phyloP scores from a whole-genome alignment of 2,888 invertebrate genomes.

The Balanococcus diminutus region DNA sequence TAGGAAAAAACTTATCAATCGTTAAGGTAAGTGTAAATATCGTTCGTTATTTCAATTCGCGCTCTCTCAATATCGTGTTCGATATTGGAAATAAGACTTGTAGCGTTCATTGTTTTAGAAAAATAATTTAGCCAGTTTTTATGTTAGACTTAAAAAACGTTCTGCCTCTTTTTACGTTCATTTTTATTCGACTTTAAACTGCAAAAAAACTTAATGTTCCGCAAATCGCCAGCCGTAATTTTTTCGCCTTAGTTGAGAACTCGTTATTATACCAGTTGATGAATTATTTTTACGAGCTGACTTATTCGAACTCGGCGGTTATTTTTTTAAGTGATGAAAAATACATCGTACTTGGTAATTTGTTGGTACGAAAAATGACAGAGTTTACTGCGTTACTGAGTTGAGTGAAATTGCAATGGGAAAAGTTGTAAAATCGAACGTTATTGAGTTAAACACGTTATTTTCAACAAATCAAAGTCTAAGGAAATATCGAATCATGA shows the following conservation, averaged over 20 bases:
- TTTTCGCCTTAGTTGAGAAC: background rate
- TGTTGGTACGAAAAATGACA: background rate
- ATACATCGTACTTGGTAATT: background rate
- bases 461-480: too few relatives aligned
- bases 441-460: too few relatives aligned
- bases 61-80: background rate
- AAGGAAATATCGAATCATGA: too few relatives aligned
- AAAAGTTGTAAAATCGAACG: background rate
- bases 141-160: background rate
- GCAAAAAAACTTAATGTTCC: slow-evolving; percentile 11
- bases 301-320: background rate
- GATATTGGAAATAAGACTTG: slow-evolving; percentile 29
- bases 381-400: background rate
- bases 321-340: background rate
- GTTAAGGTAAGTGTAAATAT: slow-evolving; percentile 14
- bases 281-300: background rate
- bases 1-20: slow-evolving; percentile 20
- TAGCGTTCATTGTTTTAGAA: slow-evolving; percentile 25
- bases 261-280: background rate
- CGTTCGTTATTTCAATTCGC: background rate
- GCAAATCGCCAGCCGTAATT: background rate
- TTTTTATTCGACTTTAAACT: slow-evolving; percentile 20
- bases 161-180: slow-evolving; percentile 10
- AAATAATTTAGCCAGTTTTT: slow-evolving; percentile 23
- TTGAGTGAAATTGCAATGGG: background rate